Evolutionary conservation across 2,888 invertebrate species (phyloP).

Genomic region (Papilio protenor): DNA sequence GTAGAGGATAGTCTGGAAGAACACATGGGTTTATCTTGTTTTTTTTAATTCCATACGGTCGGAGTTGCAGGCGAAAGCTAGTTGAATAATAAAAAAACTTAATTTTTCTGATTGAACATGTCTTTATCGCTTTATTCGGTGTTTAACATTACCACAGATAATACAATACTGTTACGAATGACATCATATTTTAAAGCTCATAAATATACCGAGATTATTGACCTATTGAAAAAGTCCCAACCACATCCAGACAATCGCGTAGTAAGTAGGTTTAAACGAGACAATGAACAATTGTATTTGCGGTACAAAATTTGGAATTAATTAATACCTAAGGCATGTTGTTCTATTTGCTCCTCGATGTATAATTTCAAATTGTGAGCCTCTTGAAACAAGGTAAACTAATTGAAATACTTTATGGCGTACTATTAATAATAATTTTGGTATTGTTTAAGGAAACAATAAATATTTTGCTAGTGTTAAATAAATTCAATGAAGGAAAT

Average conservation of each 20-base stretch:
- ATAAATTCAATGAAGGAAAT: background rate
- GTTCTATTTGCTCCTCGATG: background rate
- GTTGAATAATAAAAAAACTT: too few relatives aligned
- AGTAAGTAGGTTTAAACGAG: background rate
- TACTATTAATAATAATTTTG: background rate
- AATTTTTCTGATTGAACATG: background rate
- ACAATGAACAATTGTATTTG: background rate
- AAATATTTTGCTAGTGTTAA: too few relatives aligned
- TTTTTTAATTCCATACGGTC: too few relatives aligned
- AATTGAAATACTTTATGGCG: background rate
- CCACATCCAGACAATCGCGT: background rate
- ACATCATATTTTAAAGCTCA: background rate
- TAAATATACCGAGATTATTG: conserved; percentile 3
- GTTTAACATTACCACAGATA: background rate
- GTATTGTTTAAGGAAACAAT: background rate
- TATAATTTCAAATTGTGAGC: background rate
- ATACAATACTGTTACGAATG: background rate
- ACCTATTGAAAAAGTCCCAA: conserved; percentile 11
- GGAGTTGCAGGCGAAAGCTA: too few relatives aligned
- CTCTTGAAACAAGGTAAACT: background rate
- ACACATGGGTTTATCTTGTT: too few relatives aligned
- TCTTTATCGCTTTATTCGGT: background rate
- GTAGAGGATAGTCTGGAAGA: too few relatives aligned
- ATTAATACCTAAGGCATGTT: background rate
- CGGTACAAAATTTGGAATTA: background rate